phyloP scores from a whole-genome alignment of 2,797 vertebrate genomes.

The Chromobotia macracanthus region DNA sequence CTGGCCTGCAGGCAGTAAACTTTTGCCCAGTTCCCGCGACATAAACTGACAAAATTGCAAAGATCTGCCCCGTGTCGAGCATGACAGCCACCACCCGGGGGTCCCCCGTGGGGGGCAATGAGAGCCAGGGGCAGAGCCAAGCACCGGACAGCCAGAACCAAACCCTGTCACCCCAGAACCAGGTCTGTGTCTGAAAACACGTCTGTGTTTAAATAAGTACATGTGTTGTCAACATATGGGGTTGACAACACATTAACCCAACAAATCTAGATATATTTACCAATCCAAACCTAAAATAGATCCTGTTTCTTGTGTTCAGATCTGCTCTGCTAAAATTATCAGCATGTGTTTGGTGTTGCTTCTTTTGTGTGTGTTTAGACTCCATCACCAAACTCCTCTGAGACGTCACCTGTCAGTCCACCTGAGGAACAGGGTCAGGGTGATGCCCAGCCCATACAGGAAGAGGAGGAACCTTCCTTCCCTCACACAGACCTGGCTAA shows the following conservation, averaged over 20 bases:
- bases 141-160: conserved; percentile 97
- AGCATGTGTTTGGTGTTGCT: not conserved
- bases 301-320: not conserved
- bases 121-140: conserved; percentile 92
- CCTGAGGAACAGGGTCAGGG: conserved; percentile 90
- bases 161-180: conserved; percentile 95
- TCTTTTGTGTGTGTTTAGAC: conserved; percentile 72
- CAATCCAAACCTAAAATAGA: not conserved
- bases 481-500: conserved; percentile 98
- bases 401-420: conserved; percentile 97
- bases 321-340: not conserved
- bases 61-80: conserved; percentile 98
- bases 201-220: not conserved
- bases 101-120: conserved; percentile 99
- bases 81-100: conserved; percentile 99
- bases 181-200: conserved; percentile 75
- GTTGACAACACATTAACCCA: too few species aligned
- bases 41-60: conserved; percentile 99
- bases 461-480: conserved; percentile 94
- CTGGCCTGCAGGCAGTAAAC: conserved; percentile 95
- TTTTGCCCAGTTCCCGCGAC: conserved; percentile 90
- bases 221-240: too few species aligned
- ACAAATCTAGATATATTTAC: too few species aligned
- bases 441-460: conserved; percentile 89
- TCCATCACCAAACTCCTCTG: conserved; percentile 95